Conservation (phyloP, 2,113 vertebrate genomes). For the Bathybates hornii region DNA sequence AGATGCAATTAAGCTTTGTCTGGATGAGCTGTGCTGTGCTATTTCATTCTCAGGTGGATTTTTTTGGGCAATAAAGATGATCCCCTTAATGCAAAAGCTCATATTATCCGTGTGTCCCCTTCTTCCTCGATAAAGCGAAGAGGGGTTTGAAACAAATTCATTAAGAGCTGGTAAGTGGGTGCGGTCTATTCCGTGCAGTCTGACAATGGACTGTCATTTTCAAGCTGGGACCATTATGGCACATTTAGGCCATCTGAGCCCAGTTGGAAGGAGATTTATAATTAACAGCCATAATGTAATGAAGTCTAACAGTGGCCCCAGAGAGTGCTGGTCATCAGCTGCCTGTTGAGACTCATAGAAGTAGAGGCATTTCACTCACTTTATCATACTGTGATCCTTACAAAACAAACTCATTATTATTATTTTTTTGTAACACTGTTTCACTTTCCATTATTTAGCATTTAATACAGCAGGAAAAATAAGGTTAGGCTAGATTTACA, state of each 20-base stretch:
- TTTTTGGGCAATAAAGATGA: constrained; percentile 96
- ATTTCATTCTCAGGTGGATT: constrained; percentile 95
- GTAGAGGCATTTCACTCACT: constrained; percentile 7
- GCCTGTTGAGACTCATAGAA: constrained; percentile 21
- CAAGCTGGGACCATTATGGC: constrained; percentile 20
- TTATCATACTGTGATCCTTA: not conserved
- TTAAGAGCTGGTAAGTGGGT: constrained; percentile 8
- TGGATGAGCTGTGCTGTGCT: constrained; percentile 88
- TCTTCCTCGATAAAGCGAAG: constrained; percentile 13
- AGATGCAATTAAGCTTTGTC: constrained; percentile 84
- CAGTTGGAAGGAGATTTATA: constrained; percentile 58
- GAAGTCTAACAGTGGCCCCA: constrained; percentile 31
- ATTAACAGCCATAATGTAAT: constrained; percentile 52
- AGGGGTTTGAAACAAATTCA: constrained; percentile 20
- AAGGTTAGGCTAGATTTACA: not conserved
- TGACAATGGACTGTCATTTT: constrained; percentile 30
- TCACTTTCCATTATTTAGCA: not conserved
- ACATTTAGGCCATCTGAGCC: constrained; percentile 34
- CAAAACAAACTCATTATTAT: not conserved
- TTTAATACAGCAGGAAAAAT: not conserved
- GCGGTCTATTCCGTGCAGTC: not conserved
- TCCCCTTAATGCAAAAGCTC: constrained; percentile 81
- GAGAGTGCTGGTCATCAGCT: constrained; percentile 45
- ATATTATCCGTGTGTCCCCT: not conserved
- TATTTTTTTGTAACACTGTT: not conserved